Conservation (phyloP, 1,140 invertebrate genomes). For the Lasioglossum baleicum region DNA sequence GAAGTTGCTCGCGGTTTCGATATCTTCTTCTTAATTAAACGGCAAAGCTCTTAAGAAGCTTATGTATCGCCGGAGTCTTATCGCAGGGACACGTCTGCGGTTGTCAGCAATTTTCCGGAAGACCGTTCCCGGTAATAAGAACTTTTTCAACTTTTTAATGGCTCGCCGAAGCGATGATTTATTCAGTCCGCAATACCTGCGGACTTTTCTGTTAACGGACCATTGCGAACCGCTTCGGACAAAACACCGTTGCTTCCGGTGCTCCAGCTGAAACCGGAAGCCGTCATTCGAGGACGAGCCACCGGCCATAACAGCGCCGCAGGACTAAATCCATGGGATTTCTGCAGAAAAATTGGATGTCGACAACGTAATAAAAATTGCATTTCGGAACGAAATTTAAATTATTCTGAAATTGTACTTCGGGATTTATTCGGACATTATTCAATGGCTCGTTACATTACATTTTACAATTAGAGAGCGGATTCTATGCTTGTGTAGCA, state of each 20-base stretch:
- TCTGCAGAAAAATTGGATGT: too few species aligned
- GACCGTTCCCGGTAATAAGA: slow-evolving; percentile 21
- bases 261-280: too few species aligned
- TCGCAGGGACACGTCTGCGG: slow-evolving; percentile 60
- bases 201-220: slow-evolving; percentile 26
- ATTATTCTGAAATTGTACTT: too few species aligned
- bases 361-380: too few species aligned
- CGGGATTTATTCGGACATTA: too few species aligned
- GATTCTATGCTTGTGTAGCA: too few species aligned
- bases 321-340: too few species aligned
- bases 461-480: too few species aligned
- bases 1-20: slow-evolving; percentile 19
- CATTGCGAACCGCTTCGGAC: background rate
- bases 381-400: too few species aligned
- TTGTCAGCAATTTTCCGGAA: slow-evolving; percentile 66
- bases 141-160: slow-evolving; percentile 38
- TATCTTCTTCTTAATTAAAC: slow-evolving; percentile 63
- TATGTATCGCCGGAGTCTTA: slow-evolving; percentile 59
- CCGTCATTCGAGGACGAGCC: too few species aligned
- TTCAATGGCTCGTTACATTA: too few species aligned
- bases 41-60: slow-evolving; percentile 66
- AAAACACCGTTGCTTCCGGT: background rate
- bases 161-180: slow-evolving; percentile 52
- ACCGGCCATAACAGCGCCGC: too few species aligned
- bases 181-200: slow-evolving; percentile 18